Percentiles rank a stretch among this genome's conserved stretches.
phyloP scores from a whole-genome alignment of 1,140 invertebrate species.

The Amyelois transitella region DNA sequence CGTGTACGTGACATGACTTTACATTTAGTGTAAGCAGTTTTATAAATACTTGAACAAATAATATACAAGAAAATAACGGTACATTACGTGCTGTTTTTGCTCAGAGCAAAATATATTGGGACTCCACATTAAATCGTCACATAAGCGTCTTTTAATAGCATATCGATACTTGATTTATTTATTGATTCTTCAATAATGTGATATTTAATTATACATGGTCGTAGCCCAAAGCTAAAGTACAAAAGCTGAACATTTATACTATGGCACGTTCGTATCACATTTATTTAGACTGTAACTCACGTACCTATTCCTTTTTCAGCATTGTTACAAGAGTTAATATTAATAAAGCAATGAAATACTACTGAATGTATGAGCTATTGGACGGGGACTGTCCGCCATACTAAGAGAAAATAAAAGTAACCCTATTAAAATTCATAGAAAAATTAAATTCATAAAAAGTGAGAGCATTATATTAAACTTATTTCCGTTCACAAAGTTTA shows the following conservation, averaged over 20 bases:
- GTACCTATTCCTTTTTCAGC: constrained; percentile 72
- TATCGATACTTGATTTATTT: too few species aligned
- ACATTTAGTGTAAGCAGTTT: neutral
- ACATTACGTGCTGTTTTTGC: too few species aligned
- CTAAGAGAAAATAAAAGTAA: neutral
- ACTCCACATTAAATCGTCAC: too few species aligned
- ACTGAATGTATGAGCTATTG: constrained; percentile 16
- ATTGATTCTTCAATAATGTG: neutral
- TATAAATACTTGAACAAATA: too few species aligned
- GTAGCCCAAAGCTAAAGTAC: neutral
- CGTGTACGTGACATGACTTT: neutral
- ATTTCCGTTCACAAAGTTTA: too few species aligned
- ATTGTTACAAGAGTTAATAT: constrained; percentile 57
- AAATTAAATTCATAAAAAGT: too few species aligned
- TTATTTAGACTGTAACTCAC: constrained; percentile 59
- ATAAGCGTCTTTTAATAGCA: too few species aligned
- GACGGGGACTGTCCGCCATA: constrained; percentile 4
- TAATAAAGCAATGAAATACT: constrained; percentile 37
- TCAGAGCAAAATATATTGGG: too few species aligned
- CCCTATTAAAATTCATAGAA: neutral
- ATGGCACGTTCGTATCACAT: constrained; percentile 58
- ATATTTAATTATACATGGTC: neutral
- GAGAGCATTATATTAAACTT: too few species aligned
- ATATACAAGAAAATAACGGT: too few species aligned
- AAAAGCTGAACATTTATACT: constrained; percentile 32